Evolutionary conservation across 2,888 invertebrate genomes (phyloP).

Genomic region (Rhamnusium bicolor): DNA sequence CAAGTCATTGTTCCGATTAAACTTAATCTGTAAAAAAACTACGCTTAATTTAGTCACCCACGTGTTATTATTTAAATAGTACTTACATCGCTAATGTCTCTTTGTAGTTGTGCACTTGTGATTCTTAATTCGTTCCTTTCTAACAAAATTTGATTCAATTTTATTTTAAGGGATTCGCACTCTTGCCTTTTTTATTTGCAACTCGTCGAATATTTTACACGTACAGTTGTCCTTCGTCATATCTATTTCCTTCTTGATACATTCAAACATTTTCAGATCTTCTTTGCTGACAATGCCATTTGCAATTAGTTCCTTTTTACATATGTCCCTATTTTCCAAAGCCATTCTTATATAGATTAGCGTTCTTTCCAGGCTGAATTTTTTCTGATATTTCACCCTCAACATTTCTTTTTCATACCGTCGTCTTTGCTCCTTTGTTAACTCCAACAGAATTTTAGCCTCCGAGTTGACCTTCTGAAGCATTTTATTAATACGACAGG

Average conservation of each 20-base stretch:
- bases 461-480: constrained; percentile 59
- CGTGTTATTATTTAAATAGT: neutral
- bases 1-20: constrained; percentile 36
- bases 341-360: constrained; percentile 40
- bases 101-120: constrained; percentile 31
- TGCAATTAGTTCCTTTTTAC: constrained; percentile 38
- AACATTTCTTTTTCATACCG: constrained; percentile 52
- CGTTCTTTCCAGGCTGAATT: constrained; percentile 43
- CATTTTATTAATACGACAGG: constrained; percentile 50
- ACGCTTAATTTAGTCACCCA: neutral
- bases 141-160: constrained; percentile 41
- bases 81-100: constrained; percentile 30
- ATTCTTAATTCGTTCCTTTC: constrained; percentile 51
- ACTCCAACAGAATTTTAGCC: constrained; percentile 55
- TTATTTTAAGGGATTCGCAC: constrained; percentile 43
- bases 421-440: constrained; percentile 55
- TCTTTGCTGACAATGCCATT: constrained; percentile 22
- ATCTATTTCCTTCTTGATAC: constrained; percentile 40
- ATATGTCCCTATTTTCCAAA: constrained; percentile 38
- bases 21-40: constrained; percentile 37
- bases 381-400: constrained; percentile 36
- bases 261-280: constrained; percentile 23
- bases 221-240: constrained; percentile 2
- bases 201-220: constrained; percentile 33
- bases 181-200: constrained; percentile 41